Base-by-base conservation (phyloP, 2,888 invertebrate species). In the Scaptomyza parva region DNA sequence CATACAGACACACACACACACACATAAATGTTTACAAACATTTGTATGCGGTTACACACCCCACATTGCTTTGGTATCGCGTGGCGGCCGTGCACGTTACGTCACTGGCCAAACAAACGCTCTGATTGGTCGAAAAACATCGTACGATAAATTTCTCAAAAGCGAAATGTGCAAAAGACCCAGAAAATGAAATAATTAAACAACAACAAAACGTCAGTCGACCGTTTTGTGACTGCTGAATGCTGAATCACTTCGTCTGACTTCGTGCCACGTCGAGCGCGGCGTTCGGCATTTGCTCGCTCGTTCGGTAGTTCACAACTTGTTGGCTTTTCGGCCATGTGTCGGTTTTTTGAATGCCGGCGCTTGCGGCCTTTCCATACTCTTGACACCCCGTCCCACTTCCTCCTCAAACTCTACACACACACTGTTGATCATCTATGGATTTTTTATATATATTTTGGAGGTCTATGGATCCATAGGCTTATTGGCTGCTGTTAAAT, bases 61-160 rank as follows among this genome's bases (percentile, higher is more conserved):
- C 77, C 69, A 69, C 58, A 73, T 64, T 73, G 74, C 43, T 60
- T 60, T 53, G 65, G 65, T 67, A 78, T 84, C 69, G 79, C 74
- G 76, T 76, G 73, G 48, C 78, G 82, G 76, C 73, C 74, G 55
- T 72, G 51, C 64, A 67, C 76, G 84, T 91, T 90, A 91, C 90
- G 90, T 90, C 91, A 90, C 76, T 83, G 77, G 79, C 78, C 76
- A 87, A 86, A 80, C 86, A 81, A 78, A 78, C 70, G 50, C 79
- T 81, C 82, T 89, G 89, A 91, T 91, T 91, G 91, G 91, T 81
- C 70, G 76, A 88, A 91, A 89, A 88, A 86, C 76, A 91, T 91
- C 91, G 82, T 91, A 91, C 91, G 91, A 91, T 89, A 85, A 83
- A 86, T 81, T 89, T 81, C 85, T 87, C 84, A 79, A 71, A 75